phyloP scores from a whole-genome alignment of 37 sponge, comb jelly and placozoan genomes.

The Agelas oroides region DNA sequence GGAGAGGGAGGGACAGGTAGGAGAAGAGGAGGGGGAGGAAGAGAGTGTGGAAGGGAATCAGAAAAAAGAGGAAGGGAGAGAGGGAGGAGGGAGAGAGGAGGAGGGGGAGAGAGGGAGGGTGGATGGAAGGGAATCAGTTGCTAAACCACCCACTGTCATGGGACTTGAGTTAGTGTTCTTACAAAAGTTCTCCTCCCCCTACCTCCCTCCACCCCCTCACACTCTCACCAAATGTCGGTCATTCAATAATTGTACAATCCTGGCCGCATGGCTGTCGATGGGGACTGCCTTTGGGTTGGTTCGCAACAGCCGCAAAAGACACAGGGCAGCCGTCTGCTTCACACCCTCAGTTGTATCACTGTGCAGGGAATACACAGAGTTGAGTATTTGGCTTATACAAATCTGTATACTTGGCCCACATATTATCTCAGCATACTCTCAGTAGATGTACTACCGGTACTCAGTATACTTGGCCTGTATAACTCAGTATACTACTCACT shows the following conservation, averaged over 20 bases:
- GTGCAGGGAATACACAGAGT: too few relatives aligned
- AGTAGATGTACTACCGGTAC: neutral
- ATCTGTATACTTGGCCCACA: neutral
- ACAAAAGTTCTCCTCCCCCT: too few relatives aligned
- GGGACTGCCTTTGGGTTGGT: slow-evolving; percentile 68
- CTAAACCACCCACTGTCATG: too few relatives aligned
- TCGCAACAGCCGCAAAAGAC: slow-evolving; percentile 80
- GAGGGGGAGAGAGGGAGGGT: too few relatives aligned
- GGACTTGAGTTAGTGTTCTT: neutral
- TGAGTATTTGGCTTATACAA: too few relatives aligned
- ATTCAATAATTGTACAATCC: slow-evolving; percentile 84
- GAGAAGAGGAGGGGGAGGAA: too few relatives aligned
- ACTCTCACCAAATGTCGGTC: slow-evolving; percentile 89
- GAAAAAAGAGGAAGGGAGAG: neutral
- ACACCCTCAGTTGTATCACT: slow-evolving; percentile 78
- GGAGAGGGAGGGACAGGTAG: too few relatives aligned
- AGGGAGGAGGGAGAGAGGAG: slow-evolving; percentile 6
- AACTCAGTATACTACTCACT: too few relatives aligned
- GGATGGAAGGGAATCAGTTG: too few relatives aligned
- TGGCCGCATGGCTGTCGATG: slow-evolving; percentile 60
- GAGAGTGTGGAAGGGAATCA: neutral
- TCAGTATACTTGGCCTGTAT: too few relatives aligned
- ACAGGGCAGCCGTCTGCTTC: slow-evolving; percentile 94
- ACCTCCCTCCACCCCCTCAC: too few relatives aligned
- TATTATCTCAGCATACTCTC: neutral